phyloP scores from a whole-genome alignment of 1,140 invertebrate genomes.

The Atta texana region DNA sequence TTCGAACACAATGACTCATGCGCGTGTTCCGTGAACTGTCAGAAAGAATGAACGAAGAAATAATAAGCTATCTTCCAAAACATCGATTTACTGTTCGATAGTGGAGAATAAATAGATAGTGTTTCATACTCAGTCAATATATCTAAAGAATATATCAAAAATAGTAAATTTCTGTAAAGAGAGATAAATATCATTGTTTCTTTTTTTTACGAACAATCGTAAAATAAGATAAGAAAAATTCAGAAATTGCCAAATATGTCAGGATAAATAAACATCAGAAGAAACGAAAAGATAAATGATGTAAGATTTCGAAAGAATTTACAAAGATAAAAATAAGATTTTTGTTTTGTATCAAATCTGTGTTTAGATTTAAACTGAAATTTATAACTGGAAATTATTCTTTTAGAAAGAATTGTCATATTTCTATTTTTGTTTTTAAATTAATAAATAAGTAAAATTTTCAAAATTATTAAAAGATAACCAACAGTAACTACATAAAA shows the following conservation, averaged over 20 bases:
- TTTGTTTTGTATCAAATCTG: neutral
- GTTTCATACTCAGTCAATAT: neutral
- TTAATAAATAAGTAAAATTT: constrained; percentile 16
- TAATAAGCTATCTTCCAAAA: neutral
- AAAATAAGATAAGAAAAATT: neutral
- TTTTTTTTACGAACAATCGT: neutral
- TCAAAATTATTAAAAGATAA: neutral
- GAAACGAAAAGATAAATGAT: neutral
- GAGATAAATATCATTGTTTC: neutral
- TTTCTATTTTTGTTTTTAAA: neutral
- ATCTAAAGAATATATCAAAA: neutral
- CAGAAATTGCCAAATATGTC: neutral
- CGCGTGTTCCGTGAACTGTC: too few relatives aligned
- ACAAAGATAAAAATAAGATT: neutral
- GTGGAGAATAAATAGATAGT: neutral
- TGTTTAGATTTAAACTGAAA: neutral
- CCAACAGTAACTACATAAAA: neutral
- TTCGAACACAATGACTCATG: too few relatives aligned
- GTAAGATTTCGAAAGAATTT: neutral
- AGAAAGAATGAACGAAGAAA: too few relatives aligned
- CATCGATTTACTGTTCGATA: neutral
- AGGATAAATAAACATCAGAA: neutral
- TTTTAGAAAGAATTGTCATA: neutral
- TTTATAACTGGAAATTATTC: neutral
- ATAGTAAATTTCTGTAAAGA: neutral